Base-by-base conservation (phyloP, 2,113 vertebrate species). In the Holacanthus passer region DNA sequence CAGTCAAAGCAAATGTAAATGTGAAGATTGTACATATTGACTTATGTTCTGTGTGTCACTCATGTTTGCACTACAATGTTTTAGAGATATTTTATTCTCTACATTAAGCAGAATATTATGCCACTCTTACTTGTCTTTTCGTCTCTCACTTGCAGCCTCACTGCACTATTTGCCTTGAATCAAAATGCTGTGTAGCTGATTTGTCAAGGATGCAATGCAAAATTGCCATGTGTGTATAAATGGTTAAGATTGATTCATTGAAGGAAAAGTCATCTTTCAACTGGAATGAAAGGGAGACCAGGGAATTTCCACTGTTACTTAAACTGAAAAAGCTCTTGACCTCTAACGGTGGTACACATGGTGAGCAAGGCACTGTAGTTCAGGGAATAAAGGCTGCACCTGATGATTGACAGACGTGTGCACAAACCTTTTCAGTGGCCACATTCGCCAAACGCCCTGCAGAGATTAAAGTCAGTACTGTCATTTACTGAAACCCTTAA, bases 271-370 rank as follows among this genome's bases (percentile, higher is more conserved):
- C 56, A 47, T 70, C 22, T 35, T 84, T 59, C 58, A 76, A 59
- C 20, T 70, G 62, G 75, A 79, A 66, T 83, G 37, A 89, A 62
- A 87, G 68, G 56, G 39, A 56, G 70, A 75, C 77, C n/a, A 85
- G 90, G 89, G 92, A 91, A 79, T 91, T 85, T 82, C 80, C 75
- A 45, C 77, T 72, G 58, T 86, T 91, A 81, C 81, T 94, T 87
- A 92, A 87, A 91, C 82, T 86, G 73, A 87, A 90, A 87, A 90
- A 78, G 77, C 85, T 77, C 64, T 90, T 94, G 93, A 93, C 93
- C 91, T 89, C 92, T 81, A 93, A 73, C 75, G 82, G 75, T 87
- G 55, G 58, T 41, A n/a, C 65, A 78, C 68, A 65, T 20, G 48
- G 50, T 66, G 70, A 69, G 52, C 39, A 22, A 63, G 59, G 53